Evolutionary conservation across 2,888 invertebrate species (phyloP).

Genomic region (Anoncus sp.): DNA sequence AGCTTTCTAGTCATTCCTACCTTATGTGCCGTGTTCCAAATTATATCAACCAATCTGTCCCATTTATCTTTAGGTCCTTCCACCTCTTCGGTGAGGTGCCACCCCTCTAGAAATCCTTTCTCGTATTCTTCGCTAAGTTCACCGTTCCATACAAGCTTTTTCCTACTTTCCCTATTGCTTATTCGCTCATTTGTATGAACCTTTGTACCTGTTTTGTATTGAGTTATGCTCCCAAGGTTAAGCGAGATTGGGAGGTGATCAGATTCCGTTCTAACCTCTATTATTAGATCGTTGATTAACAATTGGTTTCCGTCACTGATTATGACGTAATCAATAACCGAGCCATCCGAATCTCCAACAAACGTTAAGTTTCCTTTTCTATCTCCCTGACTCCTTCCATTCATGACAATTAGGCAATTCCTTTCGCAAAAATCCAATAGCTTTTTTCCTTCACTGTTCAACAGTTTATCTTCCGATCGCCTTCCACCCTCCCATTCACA

Average conservation of each 20-base stretch:
- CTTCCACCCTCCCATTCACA: not conserved
- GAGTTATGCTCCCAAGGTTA: too few relatives aligned
- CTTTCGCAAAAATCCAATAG: constrained; percentile 24
- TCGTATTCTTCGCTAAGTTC: too few relatives aligned
- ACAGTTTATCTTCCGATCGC: not conserved
- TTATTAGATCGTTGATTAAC: constrained; percentile 3
- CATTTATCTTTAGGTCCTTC: too few relatives aligned
- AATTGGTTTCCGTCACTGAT: constrained; percentile 1
- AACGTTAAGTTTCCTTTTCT: not conserved
- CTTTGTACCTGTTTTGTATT: too few relatives aligned
- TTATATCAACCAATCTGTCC: too few relatives aligned
- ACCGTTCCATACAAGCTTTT: too few relatives aligned
- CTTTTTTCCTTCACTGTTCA: constrained; percentile 15
- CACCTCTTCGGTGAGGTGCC: too few relatives aligned
- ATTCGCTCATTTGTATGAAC: too few relatives aligned
- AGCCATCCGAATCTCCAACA: constrained; percentile 11
- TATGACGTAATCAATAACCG: constrained; percentile 36
- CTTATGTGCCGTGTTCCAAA: too few relatives aligned
- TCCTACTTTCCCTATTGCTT: too few relatives aligned
- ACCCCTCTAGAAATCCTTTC: too few relatives aligned
- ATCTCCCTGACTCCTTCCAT: constrained; percentile 27
- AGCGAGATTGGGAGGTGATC: constrained; percentile 42
- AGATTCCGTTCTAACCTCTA: constrained; percentile 22
- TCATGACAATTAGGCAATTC: not conserved
- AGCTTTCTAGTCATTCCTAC: too few relatives aligned